Percentiles rank a stretch among this genome's conserved stretches.
phyloP scores from a whole-genome alignment of 2,113 vertebrate species.

The Cololabis saira region DNA sequence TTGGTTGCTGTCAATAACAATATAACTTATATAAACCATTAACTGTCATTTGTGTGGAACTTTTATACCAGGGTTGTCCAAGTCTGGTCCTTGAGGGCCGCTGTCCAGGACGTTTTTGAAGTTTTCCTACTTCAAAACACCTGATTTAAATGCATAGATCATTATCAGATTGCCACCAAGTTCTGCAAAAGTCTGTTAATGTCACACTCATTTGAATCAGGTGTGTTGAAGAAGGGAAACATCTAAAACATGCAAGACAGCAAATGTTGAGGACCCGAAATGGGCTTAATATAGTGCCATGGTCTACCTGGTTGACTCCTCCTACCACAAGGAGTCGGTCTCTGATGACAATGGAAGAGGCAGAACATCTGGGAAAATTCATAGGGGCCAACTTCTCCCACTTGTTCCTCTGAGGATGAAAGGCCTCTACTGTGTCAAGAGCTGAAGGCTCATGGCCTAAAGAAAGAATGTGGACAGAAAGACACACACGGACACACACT shows the following conservation, averaged over 20 bases:
- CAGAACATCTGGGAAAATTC: slow-evolving; percentile 92
- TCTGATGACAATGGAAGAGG: slow-evolving; percentile 89
- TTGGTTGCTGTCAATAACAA: too few species aligned
- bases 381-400: slow-evolving; percentile 93
- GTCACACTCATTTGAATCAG: too few species aligned
- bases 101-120: too few species aligned
- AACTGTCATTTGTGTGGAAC: too few species aligned
- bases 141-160: too few species aligned
- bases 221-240: too few species aligned
- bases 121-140: too few species aligned
- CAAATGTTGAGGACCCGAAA: neutral
- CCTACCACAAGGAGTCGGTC: slow-evolving; percentile 93
- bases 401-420: slow-evolving; percentile 91
- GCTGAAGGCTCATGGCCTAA: slow-evolving; percentile 93
- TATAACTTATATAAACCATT: too few species aligned
- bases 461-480: neutral
- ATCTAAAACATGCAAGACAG: neutral
- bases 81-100: too few species aligned
- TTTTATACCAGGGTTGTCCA: too few species aligned
- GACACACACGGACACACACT: slow-evolving; percentile 2
- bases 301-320: slow-evolving; percentile 87
- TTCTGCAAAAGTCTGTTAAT: too few species aligned
- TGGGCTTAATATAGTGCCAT: neutral
- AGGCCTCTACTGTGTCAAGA: slow-evolving; percentile 91
- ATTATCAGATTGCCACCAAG: too few species aligned